phyloP scores from a whole-genome alignment of 2,113 vertebrate species.

The Uria lomvia region DNA sequence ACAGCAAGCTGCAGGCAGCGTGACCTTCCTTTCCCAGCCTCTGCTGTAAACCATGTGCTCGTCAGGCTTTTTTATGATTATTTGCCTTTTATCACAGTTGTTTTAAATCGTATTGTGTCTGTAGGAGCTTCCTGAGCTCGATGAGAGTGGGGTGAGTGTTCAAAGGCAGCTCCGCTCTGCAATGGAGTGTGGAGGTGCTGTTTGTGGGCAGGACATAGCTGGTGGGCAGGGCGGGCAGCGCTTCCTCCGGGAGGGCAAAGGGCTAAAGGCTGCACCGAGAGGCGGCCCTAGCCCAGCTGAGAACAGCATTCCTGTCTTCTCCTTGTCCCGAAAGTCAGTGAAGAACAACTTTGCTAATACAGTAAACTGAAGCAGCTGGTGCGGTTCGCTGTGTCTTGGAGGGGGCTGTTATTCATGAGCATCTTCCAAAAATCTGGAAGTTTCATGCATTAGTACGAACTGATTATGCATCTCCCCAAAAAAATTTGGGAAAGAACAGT shows the following conservation, averaged over 20 bases:
- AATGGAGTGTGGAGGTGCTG: not conserved
- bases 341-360: not conserved
- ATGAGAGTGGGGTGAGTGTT: not conserved
- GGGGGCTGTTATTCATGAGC: not conserved
- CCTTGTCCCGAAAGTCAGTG: not conserved
- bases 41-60: not conserved
- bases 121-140: not conserved
- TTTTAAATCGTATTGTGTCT: not conserved
- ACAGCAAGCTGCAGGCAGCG: not conserved
- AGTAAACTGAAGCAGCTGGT: not conserved
- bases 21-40: not conserved
- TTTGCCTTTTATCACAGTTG: not conserved
- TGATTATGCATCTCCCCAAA: not conserved
- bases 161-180: not conserved
- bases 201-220: not conserved
- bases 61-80: not conserved
- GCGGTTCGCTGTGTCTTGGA: not conserved
- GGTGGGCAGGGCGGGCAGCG: not conserved
- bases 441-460: not conserved
- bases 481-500: not conserved
- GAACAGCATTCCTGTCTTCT: not conserved
- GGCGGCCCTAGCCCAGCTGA: not conserved
- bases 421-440: not conserved
- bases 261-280: not conserved
- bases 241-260: not conserved